Percentiles rank a stretch among this genome's conserved stretches.
Evolutionary conservation across 1,140 invertebrate species (phyloP).

Genomic region (Papilio polyxenes): DNA sequence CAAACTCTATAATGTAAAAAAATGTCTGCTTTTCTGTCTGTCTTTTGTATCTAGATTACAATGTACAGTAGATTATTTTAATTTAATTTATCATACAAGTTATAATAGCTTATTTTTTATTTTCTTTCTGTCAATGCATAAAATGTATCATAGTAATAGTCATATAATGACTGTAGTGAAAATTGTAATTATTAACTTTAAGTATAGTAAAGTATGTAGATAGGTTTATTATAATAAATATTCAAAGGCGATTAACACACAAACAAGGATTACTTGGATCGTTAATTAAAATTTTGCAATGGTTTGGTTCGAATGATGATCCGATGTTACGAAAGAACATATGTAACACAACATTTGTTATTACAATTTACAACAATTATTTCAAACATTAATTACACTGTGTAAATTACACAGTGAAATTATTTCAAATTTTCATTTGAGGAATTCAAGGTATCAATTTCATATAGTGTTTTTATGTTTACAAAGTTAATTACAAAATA

Average conservation of each 20-base stretch:
- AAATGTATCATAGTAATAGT: background rate
- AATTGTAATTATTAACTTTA: conserved; percentile 3
- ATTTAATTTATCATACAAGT: background rate
- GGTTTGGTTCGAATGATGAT: conserved; percentile 41
- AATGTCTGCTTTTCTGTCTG: background rate
- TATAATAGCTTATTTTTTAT: background rate
- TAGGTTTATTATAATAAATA: background rate
- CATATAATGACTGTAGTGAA: conserved; percentile 6
- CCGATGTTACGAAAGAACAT: conserved; percentile 40
- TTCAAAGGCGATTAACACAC: conserved; percentile 4
- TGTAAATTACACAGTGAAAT: too few relatives aligned
- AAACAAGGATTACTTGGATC: conserved; percentile 19
- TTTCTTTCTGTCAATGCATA: background rate
- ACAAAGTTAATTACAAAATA: too few relatives aligned
- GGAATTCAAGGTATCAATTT: too few relatives aligned
- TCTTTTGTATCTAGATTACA: background rate
- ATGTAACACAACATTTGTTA: too few relatives aligned
- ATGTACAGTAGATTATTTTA: background rate
- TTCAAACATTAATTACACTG: too few relatives aligned
- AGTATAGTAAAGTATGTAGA: background rate
- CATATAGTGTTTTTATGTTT: too few relatives aligned
- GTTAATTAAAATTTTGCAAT: conserved; percentile 23
- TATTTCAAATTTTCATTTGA: too few relatives aligned
- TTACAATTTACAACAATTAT: too few relatives aligned
- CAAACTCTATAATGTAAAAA: too few relatives aligned